Conservation (phyloP, 2,113 vertebrate species). For the Guaruba guarouba region DNA sequence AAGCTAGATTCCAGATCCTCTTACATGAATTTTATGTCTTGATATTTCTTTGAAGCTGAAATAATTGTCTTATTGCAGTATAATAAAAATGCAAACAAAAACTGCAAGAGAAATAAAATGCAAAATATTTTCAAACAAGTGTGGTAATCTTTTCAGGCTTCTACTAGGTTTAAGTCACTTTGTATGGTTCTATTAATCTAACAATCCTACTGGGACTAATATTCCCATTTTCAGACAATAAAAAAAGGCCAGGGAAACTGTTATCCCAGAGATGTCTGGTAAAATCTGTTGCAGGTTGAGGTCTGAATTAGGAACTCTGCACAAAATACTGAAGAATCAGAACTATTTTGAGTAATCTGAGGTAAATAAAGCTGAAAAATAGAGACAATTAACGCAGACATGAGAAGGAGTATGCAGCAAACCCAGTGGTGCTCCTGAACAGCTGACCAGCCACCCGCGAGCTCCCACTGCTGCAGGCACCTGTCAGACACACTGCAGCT, state of each 20-base stretch:
- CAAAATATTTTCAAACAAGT: neutral
- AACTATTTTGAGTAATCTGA: neutral
- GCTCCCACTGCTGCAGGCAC: neutral
- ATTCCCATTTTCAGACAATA: neutral
- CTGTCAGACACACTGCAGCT: neutral
- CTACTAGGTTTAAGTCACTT: neutral
- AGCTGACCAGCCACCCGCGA: fast-evolving
- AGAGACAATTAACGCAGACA: neutral
- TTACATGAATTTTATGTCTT: neutral
- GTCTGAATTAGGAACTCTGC: neutral
- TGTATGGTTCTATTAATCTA: neutral
- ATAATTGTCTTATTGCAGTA: neutral
- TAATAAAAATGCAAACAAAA: neutral
- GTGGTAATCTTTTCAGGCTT: neutral
- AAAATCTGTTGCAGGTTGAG: neutral
- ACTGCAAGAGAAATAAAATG: neutral
- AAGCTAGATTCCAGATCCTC: neutral
- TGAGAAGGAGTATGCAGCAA: neutral
- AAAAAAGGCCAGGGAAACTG: neutral
- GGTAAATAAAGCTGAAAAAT: neutral
- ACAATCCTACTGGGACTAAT: neutral
- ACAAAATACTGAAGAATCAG: neutral
- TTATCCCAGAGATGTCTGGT: neutral
- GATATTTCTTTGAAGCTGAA: neutral
- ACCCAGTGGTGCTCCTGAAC: fast-evolving